Evolutionary conservation across 2,797 vertebrate species (phyloP).

Genomic region (Oreochromis grahami): DNA sequence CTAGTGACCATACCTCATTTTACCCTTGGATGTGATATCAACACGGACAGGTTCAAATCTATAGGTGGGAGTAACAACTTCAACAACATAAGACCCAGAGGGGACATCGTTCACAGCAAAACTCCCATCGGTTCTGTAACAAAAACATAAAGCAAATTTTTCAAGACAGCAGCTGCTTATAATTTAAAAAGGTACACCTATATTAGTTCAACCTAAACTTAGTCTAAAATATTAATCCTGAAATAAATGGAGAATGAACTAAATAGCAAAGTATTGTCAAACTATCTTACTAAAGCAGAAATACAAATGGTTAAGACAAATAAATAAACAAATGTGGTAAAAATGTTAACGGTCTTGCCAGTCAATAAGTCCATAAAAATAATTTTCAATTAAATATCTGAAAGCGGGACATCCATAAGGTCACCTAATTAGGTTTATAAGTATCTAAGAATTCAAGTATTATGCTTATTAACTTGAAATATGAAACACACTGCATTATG

Average conservation of each 20-base stretch:
- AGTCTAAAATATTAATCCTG: not conserved
- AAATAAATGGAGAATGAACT: not conserved
- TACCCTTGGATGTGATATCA: slow-evolving; percentile 98
- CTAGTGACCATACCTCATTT: slow-evolving; percentile 86
- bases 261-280: not conserved
- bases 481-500: not conserved
- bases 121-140: slow-evolving; percentile 90
- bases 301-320: not conserved
- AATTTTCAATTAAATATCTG: not conserved
- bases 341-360: not conserved
- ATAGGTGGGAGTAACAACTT: slow-evolving; percentile 87
- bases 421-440: not conserved
- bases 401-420: not conserved
- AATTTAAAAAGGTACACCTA: not conserved
- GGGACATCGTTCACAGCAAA: slow-evolving; percentile 97
- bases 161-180: not conserved
- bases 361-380: not conserved
- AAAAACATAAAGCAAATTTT: not conserved
- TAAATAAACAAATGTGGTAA: not conserved
- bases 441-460: not conserved
- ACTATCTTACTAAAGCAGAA: not conserved
- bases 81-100: slow-evolving; percentile 95
- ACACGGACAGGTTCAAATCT: slow-evolving; percentile 94
- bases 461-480: not conserved
- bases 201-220: not conserved